Percentiles rank a stretch among this genome's conserved stretches.
Evolutionary conservation across 92 coral and sea anemone species (phyloP).

Genomic region (Parazoanthus swiftii): DNA sequence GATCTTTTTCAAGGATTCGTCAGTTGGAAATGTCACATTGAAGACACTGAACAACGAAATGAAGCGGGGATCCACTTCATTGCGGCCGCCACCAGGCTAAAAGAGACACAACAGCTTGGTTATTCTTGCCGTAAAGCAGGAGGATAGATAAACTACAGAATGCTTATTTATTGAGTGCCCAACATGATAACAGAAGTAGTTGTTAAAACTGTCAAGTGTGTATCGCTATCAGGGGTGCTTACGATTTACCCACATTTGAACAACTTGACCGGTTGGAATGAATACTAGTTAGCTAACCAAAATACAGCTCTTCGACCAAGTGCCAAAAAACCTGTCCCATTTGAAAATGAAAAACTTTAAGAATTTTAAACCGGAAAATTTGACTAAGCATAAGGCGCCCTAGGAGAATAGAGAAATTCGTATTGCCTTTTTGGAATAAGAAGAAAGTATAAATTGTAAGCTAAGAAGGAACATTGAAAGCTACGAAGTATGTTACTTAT

Average conservation of each 20-base stretch:
- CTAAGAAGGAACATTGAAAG: neutral
- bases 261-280: no score
- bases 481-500: neutral
- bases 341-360: no score
- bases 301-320: no score
- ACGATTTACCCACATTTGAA: no score
- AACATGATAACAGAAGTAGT: neutral
- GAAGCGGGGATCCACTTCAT: slow-evolving; percentile 99
- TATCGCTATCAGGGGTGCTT: no score
- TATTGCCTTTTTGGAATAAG: neutral
- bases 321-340: no score
- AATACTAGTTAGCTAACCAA: no score
- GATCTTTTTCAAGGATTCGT: slow-evolving; percentile 87
- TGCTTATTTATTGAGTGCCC: no score
- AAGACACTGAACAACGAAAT: slow-evolving; percentile 95
- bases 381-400: no score
- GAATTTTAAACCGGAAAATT: no score
- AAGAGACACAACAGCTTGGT: neutral
- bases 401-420: no score
- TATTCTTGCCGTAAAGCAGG: no score
- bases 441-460: neutral
- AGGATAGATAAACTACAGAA: neutral
- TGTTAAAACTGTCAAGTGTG: neutral
- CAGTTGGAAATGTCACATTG: slow-evolving; percentile 97
- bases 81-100: slow-evolving; percentile 99